phyloP scores from a whole-genome alignment of 2,113 vertebrate genomes.

The Drymodes brunneopygia region DNA sequence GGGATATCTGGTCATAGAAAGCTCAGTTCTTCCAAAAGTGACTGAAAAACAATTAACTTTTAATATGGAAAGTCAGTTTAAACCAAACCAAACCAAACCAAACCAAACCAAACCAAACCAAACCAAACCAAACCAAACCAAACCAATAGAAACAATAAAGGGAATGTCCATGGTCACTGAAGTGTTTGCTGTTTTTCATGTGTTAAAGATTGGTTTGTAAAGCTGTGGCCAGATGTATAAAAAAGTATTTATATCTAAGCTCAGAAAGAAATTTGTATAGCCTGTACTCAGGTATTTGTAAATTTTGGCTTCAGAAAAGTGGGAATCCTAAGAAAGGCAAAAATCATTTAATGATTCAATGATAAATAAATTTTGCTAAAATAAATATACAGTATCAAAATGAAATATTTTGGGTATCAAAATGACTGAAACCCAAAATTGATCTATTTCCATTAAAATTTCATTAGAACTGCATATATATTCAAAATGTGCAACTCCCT shows the following conservation, averaged over 20 bases:
- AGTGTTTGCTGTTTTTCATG: not conserved
- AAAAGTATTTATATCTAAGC: not conserved
- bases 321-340: not conserved
- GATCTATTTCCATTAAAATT: not conserved
- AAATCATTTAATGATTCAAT: not conserved
- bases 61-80: not conserved
- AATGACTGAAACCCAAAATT: not conserved
- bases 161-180: not conserved
- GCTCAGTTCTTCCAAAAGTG: not conserved
- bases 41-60: not conserved
- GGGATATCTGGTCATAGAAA: not conserved
- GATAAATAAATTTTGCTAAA: not conserved
- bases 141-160: not conserved
- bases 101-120: not conserved
- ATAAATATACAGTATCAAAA: not conserved
- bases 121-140: not conserved
- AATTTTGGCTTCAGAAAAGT: not conserved
- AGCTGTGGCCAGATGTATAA: not conserved
- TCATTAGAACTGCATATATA: not conserved
- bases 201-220: not conserved
- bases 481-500: not conserved
- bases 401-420: not conserved
- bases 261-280: not conserved
- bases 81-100: not conserved
- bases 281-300: rapidly evolving